Base-by-base conservation (phyloP, 2,113 vertebrate genomes). In the Ciconia stormi region DNA sequence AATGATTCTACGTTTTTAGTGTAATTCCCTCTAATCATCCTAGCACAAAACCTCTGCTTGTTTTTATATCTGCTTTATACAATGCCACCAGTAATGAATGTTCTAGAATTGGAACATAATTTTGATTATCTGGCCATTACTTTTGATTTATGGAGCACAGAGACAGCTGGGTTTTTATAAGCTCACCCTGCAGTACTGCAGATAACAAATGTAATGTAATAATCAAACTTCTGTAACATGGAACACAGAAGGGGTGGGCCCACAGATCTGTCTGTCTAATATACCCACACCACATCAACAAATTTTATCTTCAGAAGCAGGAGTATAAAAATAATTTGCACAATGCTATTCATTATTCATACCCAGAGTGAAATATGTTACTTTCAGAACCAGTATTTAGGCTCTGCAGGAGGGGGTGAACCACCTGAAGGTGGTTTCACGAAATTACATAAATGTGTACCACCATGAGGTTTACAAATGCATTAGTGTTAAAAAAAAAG, bases 41-140 rank as follows among this genome's bases (percentile, higher is more conserved):
- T n/a, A 83, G 88, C 46, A 88, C 81, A 96, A 94, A 96, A 90
- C 58, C 47, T 56, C 61, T 53, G 81, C 93, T 89, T 95, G 79
- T 82, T 96, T 95, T 91, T 74, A 21, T 91, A 90, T 91, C 87
- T 87, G 65, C 94, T 91, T 94, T 91, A 81, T 56, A 90, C 85
- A 95, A 94, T 92, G 87, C 90, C 82, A 95, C 49, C 73, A 88
- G 70, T 97, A 96, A 98, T 95, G 89, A 97, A 97, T 95, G 93
- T 96, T 95, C 95, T 95, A 91, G 95, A 97, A 95, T 90, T 90
- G 92, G 87, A 97, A 92, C 82, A 82, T 86, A 96, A 95, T 97
- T 97, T 96, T 97, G 95, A 97, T 95, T 96, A 97, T 96, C 93
- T 97, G 91, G 87, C 95, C 83, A 94, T 97, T 98, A 95, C 95